These are phyloP conservation scores for Heliconius hermathena DNA, from an alignment of 1,140 invertebrate genomes.

Conservation along the genomic window DNA sequence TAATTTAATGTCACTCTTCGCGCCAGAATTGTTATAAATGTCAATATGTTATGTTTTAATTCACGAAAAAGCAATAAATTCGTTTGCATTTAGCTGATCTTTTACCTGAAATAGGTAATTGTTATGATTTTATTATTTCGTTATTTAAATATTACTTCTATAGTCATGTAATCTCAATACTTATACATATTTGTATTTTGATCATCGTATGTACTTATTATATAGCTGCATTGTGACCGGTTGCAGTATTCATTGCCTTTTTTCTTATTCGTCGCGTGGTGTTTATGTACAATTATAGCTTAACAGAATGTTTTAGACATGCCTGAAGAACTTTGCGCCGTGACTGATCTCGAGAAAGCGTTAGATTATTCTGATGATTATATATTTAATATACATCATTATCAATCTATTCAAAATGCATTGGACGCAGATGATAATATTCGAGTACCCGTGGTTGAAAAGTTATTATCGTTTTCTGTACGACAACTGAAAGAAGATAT, in stretches of 20 bases:
- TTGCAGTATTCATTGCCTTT: conserved; percentile 8
- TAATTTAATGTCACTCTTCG: conserved; percentile 47
- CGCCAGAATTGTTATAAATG: conserved; percentile 57
- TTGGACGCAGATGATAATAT: conserved; percentile 46
- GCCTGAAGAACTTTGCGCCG: conserved; percentile 47
- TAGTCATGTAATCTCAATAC: not conserved
- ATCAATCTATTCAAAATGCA: conserved; percentile 49
- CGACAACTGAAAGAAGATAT: conserved; percentile 56
- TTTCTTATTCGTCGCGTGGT: not conserved
- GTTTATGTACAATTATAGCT: not conserved
- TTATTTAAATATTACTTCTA: not conserved
- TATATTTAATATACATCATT: conserved; percentile 44
- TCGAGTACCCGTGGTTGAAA: conserved; percentile 43
- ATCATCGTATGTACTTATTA: not conserved
- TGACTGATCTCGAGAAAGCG: conserved; percentile 38
- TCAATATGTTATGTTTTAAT: conserved; percentile 36
- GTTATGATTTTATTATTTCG: not conserved
- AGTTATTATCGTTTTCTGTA: conserved; percentile 54
- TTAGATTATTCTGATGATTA: conserved; percentile 52
- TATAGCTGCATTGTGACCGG: conserved; percentile 12
- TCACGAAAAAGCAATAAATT: conserved; percentile 13
- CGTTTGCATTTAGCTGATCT: not conserved
- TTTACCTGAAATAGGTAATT: not conserved
- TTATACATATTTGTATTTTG: not conserved
- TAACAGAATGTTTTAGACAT: conserved; percentile 45